Conservation (phyloP, 2,113 vertebrate species). For the Lontra canadensis region DNA sequence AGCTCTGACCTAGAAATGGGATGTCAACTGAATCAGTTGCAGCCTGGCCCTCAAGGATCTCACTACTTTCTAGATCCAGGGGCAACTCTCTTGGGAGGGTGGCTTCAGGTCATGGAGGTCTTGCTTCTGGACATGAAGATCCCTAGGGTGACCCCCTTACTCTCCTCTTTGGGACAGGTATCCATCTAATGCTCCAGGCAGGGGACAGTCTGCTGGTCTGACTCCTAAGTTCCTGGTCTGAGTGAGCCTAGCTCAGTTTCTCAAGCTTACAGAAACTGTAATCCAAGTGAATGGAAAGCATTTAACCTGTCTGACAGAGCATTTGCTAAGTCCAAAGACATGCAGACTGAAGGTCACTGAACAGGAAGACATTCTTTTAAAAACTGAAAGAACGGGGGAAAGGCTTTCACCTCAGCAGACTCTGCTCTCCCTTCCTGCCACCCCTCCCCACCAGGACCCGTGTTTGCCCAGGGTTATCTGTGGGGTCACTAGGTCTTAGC, state of each 20-base stretch:
- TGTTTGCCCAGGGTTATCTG: not conserved
- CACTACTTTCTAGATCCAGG: not conserved
- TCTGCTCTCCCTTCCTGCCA: not conserved
- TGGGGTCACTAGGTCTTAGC: not conserved
- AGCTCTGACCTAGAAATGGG: not conserved
- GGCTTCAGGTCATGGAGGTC: not conserved
- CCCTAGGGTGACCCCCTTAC: not conserved
- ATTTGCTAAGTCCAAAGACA: not conserved
- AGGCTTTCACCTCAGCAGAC: not conserved
- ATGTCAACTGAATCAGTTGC: not conserved
- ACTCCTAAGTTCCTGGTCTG: not conserved
- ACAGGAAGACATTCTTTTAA: not conserved
- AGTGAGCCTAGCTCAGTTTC: not conserved
- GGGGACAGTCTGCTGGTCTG: not conserved
- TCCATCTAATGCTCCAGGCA: not conserved
- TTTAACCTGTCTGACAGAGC: not conserved
- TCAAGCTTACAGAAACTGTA: not conserved
- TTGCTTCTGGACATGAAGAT: not conserved
- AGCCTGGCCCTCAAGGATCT: not conserved
- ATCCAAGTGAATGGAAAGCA: not conserved
- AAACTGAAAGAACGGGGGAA: not conserved
- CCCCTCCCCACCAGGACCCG: fast-evolving
- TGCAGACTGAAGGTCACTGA: not conserved
- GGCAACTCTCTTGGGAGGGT: not conserved
- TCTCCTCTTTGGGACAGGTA: not conserved